Evolutionary conservation across 2,113 vertebrate species (phyloP).

Genomic region (Odontophorus gujanensis): DNA sequence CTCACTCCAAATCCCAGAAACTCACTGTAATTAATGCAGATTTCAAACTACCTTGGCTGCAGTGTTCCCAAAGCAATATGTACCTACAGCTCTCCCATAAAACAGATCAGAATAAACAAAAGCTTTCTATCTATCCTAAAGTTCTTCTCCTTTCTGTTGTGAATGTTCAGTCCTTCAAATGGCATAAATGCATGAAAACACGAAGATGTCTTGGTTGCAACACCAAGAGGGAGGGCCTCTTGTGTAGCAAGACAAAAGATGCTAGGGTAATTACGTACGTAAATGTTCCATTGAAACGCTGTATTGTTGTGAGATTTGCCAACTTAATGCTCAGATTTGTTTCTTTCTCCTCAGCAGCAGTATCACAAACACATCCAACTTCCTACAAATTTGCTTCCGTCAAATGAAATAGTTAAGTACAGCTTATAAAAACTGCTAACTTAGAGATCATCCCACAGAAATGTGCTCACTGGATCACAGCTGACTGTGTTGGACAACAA

Average conservation of each 20-base stretch:
- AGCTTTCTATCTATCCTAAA: background rate
- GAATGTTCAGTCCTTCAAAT: background rate
- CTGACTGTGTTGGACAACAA: background rate
- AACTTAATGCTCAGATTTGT: background rate
- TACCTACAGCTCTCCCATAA: background rate
- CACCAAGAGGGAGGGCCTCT: background rate
- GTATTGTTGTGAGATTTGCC: fast-evolving
- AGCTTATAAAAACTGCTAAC: background rate
- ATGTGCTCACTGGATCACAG: background rate
- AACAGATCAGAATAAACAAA: background rate
- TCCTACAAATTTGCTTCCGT: background rate
- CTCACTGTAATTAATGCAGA: background rate
- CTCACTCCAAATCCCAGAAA: background rate
- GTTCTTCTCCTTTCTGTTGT: background rate
- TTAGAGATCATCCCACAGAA: background rate
- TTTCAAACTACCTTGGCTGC: fast-evolving
- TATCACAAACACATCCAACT: background rate
- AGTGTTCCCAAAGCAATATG: fast-evolving
- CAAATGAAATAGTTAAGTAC: background rate
- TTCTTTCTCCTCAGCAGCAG: background rate
- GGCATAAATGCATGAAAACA: background rate
- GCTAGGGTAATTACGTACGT: background rate
- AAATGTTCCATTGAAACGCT: background rate
- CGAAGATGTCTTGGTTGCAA: fast-evolving
- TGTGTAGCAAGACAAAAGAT: background rate